phyloP scores from a whole-genome alignment of 2,113 vertebrate genomes.

The Capreolus pygargus region DNA sequence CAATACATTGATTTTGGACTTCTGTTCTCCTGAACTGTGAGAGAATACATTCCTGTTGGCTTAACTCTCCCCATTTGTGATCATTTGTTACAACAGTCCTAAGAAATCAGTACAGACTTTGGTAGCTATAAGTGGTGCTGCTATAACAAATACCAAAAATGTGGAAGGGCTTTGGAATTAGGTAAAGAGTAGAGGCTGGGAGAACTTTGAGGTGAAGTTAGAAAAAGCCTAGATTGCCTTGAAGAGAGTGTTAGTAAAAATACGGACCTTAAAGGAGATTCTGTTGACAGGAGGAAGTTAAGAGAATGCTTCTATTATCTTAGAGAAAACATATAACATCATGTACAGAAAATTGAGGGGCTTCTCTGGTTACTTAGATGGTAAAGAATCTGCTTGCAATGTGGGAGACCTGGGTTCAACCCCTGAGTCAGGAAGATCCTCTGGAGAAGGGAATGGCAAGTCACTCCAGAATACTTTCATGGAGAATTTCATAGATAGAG shows the following conservation, averaged over 20 bases:
- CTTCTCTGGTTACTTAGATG: not conserved
- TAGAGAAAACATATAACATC: not conserved
- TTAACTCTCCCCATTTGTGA: not conserved
- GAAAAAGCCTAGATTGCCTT: not conserved
- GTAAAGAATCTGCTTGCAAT: not conserved
- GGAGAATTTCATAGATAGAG: not conserved
- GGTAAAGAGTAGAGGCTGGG: not conserved
- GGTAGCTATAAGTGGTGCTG: not conserved
- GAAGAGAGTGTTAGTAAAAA: not conserved
- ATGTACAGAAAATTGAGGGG: not conserved
- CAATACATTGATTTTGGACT: not conserved
- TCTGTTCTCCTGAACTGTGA: not conserved
- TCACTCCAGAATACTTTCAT: not conserved
- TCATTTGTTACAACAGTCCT: not conserved
- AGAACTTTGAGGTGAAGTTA: not conserved
- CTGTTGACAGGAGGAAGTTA: not conserved
- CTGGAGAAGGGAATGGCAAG: not conserved
- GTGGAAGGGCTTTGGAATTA: not conserved
- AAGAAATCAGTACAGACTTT: not conserved
- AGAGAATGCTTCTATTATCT: not conserved
- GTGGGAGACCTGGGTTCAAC: not conserved
- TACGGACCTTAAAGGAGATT: not conserved
- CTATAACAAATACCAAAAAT: not conserved
- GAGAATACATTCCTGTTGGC: not conserved
- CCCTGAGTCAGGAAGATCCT: not conserved